Evolutionary conservation across 2,797 vertebrate genomes (phyloP), one percentile per base, ranked within the genome.

Genomic region (Euphonia xanthogaster): DNA sequence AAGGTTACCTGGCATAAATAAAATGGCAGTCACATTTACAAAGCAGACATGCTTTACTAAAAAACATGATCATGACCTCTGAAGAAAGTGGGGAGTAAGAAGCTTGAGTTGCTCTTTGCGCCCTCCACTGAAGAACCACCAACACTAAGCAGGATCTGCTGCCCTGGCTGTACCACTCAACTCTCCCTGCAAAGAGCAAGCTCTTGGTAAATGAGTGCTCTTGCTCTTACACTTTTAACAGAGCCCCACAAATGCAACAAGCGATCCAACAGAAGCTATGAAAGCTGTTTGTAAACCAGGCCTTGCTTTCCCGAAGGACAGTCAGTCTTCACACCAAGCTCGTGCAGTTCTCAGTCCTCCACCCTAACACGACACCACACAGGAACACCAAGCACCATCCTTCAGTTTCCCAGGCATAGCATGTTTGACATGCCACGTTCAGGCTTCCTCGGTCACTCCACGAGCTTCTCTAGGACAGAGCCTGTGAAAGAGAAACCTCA

Each of bases 391-490:
- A 47, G 40, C 0, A 0, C 11, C 6, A 1, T 50, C 33, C 31
- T n/a, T 28, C n/a, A 24, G 58, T 20, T 79, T 79, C 45, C 31
- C 20, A 33, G 40, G 40, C 0, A 5, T 10, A 55, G 57, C 39
- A 77, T 0, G 0, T 44, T 33, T 2, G 7, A 14, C 37, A 30
- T 0, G 1, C 30, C 2, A 4, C 55, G 31, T 20, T 81, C 37
- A 45, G 14, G 30, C 30, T 73, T 39, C 20, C 30, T 68, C 48
- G 10, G 57, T 12, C 5, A 5, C 18, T n/a, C 37, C 48, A 22
- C 0, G 0, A 20, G 14, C 25, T 58, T 62, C 87, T 74, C 31
- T n/a, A 77, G 53, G 65, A 51, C 44, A 47, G 10, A 78, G 48
- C 17, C 66, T 48, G 28, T 0, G 0, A 65, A 78, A 78, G 16